Conservation (phyloP, 1,140 invertebrate species). For the Pseudomyrmex pallidus region DNA sequence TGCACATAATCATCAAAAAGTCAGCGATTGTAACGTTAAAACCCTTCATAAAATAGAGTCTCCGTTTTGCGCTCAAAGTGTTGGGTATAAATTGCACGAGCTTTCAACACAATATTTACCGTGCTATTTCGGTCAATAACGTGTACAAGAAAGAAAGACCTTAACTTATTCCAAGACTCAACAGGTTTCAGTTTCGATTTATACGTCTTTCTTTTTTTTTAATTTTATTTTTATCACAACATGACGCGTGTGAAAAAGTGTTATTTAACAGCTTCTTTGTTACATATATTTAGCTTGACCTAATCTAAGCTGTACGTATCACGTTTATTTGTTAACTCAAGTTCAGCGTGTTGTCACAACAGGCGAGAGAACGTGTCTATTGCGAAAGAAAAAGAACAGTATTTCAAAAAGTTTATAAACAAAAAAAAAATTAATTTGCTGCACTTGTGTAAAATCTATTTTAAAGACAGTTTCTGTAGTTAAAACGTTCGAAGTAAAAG, state of each 20-base stretch:
- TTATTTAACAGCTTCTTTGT: neutral
- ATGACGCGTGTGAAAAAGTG: neutral
- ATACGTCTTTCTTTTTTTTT: neutral
- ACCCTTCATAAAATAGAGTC: neutral
- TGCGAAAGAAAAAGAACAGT: neutral
- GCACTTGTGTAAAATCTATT: neutral
- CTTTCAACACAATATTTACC: neutral
- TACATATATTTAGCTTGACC: neutral
- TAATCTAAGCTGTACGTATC: constrained; percentile 1
- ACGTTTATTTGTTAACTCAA: neutral
- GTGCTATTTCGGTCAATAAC: constrained; percentile 19
- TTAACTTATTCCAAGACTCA: constrained; percentile 39
- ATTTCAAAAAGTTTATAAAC: neutral
- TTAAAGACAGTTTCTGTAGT: neutral
- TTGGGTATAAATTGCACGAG: constrained; percentile 7
- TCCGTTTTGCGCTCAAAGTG: neutral
- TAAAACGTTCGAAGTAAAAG: neutral
- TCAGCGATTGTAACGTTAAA: neutral
- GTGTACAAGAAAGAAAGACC: constrained; percentile 23
- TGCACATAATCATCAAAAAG: neutral
- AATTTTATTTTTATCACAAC: constrained; percentile 20
- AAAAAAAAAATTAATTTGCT: too few relatives aligned
- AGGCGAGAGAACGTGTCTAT: neutral
- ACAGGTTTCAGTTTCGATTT: constrained; percentile 51
- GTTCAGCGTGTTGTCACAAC: neutral